phyloP scores from a whole-genome alignment of 1,140 invertebrate species.

The Rhagoletis pomonella region DNA sequence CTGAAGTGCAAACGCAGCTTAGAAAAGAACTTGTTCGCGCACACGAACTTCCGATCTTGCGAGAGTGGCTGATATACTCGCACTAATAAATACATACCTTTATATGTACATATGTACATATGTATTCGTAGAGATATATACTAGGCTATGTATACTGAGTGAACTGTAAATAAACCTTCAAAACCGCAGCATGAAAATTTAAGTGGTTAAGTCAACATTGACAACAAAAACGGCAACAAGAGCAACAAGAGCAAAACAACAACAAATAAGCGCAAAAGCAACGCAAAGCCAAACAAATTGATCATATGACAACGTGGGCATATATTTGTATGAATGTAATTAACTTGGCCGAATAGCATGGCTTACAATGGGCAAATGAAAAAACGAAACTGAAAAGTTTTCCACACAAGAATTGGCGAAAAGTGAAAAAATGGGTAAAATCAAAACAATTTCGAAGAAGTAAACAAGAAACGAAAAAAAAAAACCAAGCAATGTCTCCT shows the following conservation, averaged over 20 bases:
- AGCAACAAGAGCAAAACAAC: background rate
- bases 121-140: background rate
- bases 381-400: conserved; percentile 8
- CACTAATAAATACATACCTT: background rate
- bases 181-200: conserved; percentile 43
- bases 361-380: conserved; percentile 26
- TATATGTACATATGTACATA: background rate
- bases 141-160: background rate
- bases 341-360: background rate
- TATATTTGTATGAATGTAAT: background rate
- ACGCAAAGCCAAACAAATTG: background rate
- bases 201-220: conserved; percentile 39
- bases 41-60: conserved; percentile 10
- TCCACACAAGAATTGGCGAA: background rate
- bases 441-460: conserved; percentile 1
- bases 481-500: conserved; percentile 10
- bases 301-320: background rate
- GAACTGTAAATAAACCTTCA: conserved; percentile 51
- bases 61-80: background rate
- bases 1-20: conserved; percentile 13
- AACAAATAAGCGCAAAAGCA: background rate
- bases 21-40: conserved; percentile 1
- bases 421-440: background rate
- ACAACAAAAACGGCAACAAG: background rate
- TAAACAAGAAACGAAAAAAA: background rate